Evolutionary conservation across 2,888 invertebrate species (phyloP).

Genomic region (Hyposoter dolosus): DNA sequence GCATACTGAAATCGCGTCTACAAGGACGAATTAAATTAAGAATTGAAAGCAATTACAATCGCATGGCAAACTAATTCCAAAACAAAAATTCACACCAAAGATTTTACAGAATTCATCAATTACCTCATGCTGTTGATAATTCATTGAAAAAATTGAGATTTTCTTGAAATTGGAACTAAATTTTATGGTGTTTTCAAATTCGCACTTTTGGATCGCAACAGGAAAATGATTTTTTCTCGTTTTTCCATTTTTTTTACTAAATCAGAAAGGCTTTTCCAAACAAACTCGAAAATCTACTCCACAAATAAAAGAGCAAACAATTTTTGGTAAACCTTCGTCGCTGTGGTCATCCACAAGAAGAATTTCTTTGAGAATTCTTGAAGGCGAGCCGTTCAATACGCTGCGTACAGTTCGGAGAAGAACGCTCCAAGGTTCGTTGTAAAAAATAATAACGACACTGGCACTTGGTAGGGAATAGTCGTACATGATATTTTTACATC

Average conservation of each 20-base stretch:
- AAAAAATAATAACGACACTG: constrained; percentile 94
- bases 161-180: background rate
- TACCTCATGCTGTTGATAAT: background rate
- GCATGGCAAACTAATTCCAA: background rate
- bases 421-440: constrained; percentile 95
- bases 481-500: constrained; percentile 88
- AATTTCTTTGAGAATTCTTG: constrained; percentile 93
- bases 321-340: constrained; percentile 87
- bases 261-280: background rate
- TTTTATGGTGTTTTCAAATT: background rate
- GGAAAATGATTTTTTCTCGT: too few relatives aligned
- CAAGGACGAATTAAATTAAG: background rate
- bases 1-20: constrained; percentile 24
- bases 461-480: constrained; percentile 89
- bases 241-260: too few relatives aligned
- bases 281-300: background rate
- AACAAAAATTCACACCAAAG: background rate
- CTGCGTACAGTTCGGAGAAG: constrained; percentile 94
- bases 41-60: background rate
- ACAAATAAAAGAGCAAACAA: background rate
- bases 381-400: constrained; percentile 92
- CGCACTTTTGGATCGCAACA: too few relatives aligned
- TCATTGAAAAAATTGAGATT: background rate
- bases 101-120: background rate
- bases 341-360: constrained; percentile 98